Evolutionary conservation across 2,888 invertebrate genomes (phyloP).

Genomic region (Halictus quadricinctus): DNA sequence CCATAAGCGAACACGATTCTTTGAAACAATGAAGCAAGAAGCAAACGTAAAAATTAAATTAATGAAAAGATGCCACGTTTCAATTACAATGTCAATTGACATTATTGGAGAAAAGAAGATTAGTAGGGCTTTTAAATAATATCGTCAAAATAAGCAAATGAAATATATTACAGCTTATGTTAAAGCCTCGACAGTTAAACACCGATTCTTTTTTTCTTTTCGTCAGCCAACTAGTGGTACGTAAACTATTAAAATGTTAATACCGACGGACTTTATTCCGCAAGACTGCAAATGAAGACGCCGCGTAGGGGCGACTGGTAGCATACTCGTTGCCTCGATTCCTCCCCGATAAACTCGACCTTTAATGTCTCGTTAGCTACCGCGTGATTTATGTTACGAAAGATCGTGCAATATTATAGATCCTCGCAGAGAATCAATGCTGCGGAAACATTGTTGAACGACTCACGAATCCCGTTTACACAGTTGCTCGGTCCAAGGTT

Average conservation of each 20-base stretch:
- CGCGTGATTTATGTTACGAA: not conserved
- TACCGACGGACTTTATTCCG: not conserved
- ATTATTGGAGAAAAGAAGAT: not conserved
- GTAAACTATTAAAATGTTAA: not conserved
- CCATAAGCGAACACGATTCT: too few species aligned
- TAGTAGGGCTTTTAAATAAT: not conserved
- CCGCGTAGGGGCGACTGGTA: not conserved
- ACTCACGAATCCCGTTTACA: slow-evolving; percentile 6
- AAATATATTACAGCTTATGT: not conserved
- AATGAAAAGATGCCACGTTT: not conserved
- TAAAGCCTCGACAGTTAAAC: not conserved
- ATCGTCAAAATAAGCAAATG: not conserved
- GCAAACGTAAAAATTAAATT: not conserved
- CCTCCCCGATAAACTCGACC: not conserved
- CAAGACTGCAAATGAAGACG: not conserved
- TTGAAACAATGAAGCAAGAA: not conserved
- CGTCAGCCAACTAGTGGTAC: not conserved
- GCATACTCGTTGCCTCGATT: slow-evolving; percentile 6
- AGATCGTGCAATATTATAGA: slow-evolving; percentile 13
- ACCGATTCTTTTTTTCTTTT: not conserved
- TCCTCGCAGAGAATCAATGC: not conserved
- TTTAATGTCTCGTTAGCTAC: slow-evolving; percentile 12
- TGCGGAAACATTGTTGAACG: slow-evolving; percentile 3
- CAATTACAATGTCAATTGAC: not conserved
- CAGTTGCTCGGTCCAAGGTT: slow-evolving; percentile 15